These are phyloP conservation scores for Bostrychus sinensis DNA, from an alignment of 2,113 vertebrate species.

Conservation along the genomic window DNA sequence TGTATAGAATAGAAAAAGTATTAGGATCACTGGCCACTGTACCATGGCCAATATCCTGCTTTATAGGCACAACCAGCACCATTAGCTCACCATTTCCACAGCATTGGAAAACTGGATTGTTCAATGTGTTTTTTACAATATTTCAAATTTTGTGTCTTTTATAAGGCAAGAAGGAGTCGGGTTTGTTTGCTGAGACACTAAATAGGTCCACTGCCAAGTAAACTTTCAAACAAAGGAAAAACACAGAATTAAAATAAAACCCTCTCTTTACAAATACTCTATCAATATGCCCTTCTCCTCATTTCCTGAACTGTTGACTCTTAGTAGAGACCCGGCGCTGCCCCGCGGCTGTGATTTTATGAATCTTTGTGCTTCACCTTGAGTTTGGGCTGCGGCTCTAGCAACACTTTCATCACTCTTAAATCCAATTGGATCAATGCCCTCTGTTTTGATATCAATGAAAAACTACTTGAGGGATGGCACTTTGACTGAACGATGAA, in stretches of 20 bases:
- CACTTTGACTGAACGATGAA: conserved; percentile 59
- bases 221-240: too few species aligned
- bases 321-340: conserved; percentile 20
- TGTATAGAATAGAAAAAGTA: too few species aligned
- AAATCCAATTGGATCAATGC: conserved; percentile 62
- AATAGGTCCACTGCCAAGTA: too few species aligned
- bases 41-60: too few species aligned
- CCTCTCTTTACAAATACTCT: conserved; percentile 19
- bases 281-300: conserved; percentile 29
- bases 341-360: conserved; percentile 46
- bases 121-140: too few species aligned
- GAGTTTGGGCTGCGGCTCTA: conserved; percentile 37
- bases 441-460: conserved; percentile 64
- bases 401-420: conserved; percentile 57
- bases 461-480: conserved; percentile 55
- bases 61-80: too few species aligned
- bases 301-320: conserved; percentile 41
- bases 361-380: conserved; percentile 58
- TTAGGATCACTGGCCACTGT: too few species aligned
- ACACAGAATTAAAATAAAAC: conserved; percentile 22
- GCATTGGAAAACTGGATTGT: too few species aligned
- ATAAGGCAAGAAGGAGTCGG: too few species aligned
- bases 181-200: too few species aligned
- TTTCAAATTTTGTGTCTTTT: too few species aligned
- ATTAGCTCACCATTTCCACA: too few species aligned